Evolutionary conservation across 2,113 vertebrate genomes (phyloP), one percentile per base, ranked within the genome.

Genomic region (Chlorodrepanis virens): DNA sequence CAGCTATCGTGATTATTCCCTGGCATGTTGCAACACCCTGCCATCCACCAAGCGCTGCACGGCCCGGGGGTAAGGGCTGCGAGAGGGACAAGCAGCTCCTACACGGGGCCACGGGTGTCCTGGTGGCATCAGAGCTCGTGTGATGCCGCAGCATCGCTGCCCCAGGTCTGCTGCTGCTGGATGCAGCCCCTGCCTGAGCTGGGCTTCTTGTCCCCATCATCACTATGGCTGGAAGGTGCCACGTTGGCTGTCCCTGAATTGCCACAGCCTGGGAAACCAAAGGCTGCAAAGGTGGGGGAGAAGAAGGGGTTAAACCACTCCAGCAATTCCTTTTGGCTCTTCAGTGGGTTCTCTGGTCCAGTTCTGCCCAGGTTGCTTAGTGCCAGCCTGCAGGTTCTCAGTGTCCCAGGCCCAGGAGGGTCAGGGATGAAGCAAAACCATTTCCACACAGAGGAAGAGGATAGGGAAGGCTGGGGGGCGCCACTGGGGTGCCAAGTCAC

Each of bases 1-100:
- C 20, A 93, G 96, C 87, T 95, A 92, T 92, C 90, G 52, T 91
- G 92, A 95, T 90, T 90, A 90, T 90, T 96, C 82, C 92, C 80
- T 2, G 42, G 90, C 37, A 8, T 86, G 92, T 86, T 94, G 90
- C 83, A 88, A 93, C 86, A 95, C 83, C 88, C 92, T 6, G 17
- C 84, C 88, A 90, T 89, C 74, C 88, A 49, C 87, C 69, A 5
- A 53, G 77, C 65, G 87, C 89, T 71, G 85, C 76, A n/a, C 0
- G 22, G 88, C 23, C 82, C 53, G 0, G 13, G 57, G 50, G 2
- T 28, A 3, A 60, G 63, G 63, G 71, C 64, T 91, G 60, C 0
- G 0, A 57, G 15, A 67, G 44, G 54, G n/a, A 67, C 19, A 24
- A 50, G 54, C 60, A 78, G 64, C 16, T 45, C 45, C 68, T 70